These are phyloP conservation scores for Garra rufa DNA, from an alignment of 2,113 vertebrate genomes.

Conservation along the genomic window DNA sequence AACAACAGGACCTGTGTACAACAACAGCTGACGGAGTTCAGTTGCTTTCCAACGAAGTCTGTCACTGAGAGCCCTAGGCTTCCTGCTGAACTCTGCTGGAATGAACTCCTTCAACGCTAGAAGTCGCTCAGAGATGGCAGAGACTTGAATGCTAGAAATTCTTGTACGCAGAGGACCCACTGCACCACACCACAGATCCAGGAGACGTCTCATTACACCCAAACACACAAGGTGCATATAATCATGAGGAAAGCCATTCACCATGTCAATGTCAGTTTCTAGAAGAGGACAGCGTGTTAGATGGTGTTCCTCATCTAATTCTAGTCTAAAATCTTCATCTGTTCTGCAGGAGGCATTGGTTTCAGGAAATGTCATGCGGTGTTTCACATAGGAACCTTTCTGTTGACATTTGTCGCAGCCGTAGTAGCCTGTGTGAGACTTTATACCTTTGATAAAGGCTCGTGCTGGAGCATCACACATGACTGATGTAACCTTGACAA, in stretches of 20 bases:
- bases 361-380: conserved; percentile 35
- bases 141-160: neutral
- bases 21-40: too few species aligned
- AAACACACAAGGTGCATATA: conserved; percentile 38
- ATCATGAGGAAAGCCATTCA: conserved; percentile 28
- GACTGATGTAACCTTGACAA: neutral
- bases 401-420: conserved; percentile 37
- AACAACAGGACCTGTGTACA: neutral
- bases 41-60: too few species aligned
- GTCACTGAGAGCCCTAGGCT: too few species aligned
- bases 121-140: neutral
- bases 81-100: conserved; percentile 6
- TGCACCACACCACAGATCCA: conserved; percentile 9
- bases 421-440: neutral
- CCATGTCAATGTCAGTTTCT: conserved; percentile 31
- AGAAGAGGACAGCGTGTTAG: neutral
- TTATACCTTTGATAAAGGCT: conserved; percentile 24
- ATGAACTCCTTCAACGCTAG: neutral
- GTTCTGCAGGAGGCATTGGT: conserved; percentile 1
- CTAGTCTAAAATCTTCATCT: neutral
- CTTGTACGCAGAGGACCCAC: neutral
- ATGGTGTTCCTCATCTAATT: conserved; percentile 23
- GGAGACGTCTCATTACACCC: conserved; percentile 7
- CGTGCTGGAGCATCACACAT: conserved; percentile 30
- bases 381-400: neutral